These are phyloP conservation scores for Himalopsyche japonica DNA, from an alignment of 2,888 invertebrate genomes.

Conservation along the genomic window DNA sequence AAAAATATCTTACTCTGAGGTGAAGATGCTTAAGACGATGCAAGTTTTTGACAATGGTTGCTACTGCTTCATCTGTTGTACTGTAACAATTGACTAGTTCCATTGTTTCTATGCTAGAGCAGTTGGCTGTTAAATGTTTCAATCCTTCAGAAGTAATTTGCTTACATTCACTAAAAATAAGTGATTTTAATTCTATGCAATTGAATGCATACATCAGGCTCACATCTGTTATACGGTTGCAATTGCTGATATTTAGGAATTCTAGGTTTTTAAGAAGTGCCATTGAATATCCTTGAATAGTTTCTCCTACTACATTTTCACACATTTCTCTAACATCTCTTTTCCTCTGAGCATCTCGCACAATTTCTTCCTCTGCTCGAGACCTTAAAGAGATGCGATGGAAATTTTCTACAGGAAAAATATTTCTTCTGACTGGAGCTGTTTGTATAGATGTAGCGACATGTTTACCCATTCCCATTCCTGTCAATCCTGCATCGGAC, in stretches of 20 bases:
- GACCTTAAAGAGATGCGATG: conserved; percentile 64
- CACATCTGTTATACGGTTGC: conserved; percentile 72
- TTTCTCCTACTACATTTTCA: conserved; percentile 55
- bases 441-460: conserved; percentile 45
- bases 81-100: conserved; percentile 69
- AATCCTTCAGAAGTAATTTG: conserved; percentile 70
- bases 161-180: conserved; percentile 70
- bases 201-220: conserved; percentile 70
- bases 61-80: conserved; percentile 66
- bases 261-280: conserved; percentile 59
- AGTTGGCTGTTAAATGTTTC: conserved; percentile 64
- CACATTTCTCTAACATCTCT: conserved; percentile 65
- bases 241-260: conserved; percentile 67
- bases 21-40: conserved; percentile 62
- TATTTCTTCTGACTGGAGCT: conserved; percentile 48
- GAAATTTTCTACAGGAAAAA: conserved; percentile 11
- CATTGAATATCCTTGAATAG: conserved; percentile 58
- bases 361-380: conserved; percentile 70
- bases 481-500: conserved; percentile 73
- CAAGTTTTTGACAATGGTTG: conserved; percentile 50
- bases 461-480: conserved; percentile 59
- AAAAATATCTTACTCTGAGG: conserved; percentile 54
- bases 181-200: conserved; percentile 64
- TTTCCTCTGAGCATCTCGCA: conserved; percentile 67
- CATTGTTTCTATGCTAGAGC: conserved; percentile 71